These are phyloP conservation scores for Limanda limanda DNA, from an alignment of 2,113 vertebrate genomes.

Conservation along the genomic window DNA sequence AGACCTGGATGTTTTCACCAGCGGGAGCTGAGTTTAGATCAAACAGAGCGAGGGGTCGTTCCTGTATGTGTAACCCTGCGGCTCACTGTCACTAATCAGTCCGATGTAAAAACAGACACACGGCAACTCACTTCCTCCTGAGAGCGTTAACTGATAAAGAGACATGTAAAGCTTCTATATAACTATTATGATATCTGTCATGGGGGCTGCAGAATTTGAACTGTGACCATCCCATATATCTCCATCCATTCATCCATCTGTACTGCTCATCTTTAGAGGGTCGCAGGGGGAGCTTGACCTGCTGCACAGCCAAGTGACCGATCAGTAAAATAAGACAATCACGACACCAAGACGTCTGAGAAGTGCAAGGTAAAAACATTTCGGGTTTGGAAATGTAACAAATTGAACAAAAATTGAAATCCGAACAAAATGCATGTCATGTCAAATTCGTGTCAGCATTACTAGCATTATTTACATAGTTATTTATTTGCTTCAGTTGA, in stretches of 20 bases:
- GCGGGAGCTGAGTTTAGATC: slow-evolving; percentile 23
- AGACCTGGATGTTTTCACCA: slow-evolving; percentile 31
- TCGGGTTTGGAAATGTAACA: no score
- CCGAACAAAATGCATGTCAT: no score
- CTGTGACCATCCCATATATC: not conserved
- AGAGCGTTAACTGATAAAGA: not conserved
- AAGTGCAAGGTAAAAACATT: no score
- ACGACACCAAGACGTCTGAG: no score
- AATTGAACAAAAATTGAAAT: no score
- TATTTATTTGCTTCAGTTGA: no score
- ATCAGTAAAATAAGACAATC: no score
- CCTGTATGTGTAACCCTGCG: slow-evolving; percentile 9
- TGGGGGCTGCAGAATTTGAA: not conserved
- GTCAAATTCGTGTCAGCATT: no score
- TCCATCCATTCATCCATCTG: not conserved
- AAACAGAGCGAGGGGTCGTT: slow-evolving; percentile 40
- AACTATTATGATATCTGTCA: not conserved
- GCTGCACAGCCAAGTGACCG: no score
- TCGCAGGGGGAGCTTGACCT: no score
- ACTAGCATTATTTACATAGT: no score
- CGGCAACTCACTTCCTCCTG: slow-evolving; percentile 8
- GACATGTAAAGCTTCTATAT: not conserved
- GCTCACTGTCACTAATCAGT: slow-evolving; percentile 37
- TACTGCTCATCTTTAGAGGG: no score
- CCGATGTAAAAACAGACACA: not conserved